Evolutionary conservation across 2,888 invertebrate genomes (phyloP), one percentile per base, ranked within the genome.

Genomic region (Rhagium mordax): DNA sequence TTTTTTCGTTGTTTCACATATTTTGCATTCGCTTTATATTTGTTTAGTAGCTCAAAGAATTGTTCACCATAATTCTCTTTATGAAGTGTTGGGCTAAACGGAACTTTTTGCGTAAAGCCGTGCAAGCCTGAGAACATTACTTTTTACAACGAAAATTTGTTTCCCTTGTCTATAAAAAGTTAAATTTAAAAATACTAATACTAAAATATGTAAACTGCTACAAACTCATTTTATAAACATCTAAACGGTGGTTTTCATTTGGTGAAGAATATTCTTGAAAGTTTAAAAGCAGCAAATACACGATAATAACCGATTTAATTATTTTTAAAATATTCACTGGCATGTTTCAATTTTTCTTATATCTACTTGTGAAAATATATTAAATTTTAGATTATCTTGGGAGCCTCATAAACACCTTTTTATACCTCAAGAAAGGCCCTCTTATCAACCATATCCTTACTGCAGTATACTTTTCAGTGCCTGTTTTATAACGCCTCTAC

Each of bases 271-370:
- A 47, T 29, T 47, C 47, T 24, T 16, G 47, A 15, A 21, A 16
- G 61, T 48, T 73, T 74, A 74, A 73, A 70, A 33, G 53, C 55
- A 64, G 68, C 49, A 61, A 70, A 72, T 74, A 76, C 74, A 74
- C 65, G 74, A 73, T 75, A 76, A 78, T 72, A 77, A 68, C 71
- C 74, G 64, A 78, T 78, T 72, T 79, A 77, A 79, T 79, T 79
- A 78, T 78, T 79, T 79, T 79, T 78, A 79, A 79, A 78, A 79
- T 79, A 79, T 79, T 79, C 79, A 61, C 65, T 15, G 65, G 70
- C 79, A 79, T 79, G 79, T 76, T 57, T 71, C 76, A 74, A 78
- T 78, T 79, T 77, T 75, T 73, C 68, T 49, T 61, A 64, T 66
- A 74, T 71, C 61, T 74, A 66, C 74, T 71, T 72, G 60, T 13